Evolutionary conservation across 2,797 vertebrate species (phyloP).

Genomic region (Caiman crocodilus): DNA sequence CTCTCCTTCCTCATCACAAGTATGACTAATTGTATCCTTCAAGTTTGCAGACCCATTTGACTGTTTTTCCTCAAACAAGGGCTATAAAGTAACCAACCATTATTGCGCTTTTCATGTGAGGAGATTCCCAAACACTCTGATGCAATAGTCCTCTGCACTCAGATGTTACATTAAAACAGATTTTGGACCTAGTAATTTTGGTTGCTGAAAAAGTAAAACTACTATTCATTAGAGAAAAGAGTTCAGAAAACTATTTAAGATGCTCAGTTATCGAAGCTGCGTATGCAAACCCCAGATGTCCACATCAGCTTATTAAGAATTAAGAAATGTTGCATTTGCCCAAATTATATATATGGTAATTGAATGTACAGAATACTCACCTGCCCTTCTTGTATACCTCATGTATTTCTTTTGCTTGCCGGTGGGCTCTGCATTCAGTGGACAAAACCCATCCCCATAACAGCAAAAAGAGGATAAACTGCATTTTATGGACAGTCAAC

Average conservation of each 20-base stretch:
- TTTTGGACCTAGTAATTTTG: neutral
- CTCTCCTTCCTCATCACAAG: neutral
- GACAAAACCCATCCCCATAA: conserved; percentile 84
- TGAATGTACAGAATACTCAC: conserved; percentile 77
- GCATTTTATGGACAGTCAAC: conserved; percentile 84
- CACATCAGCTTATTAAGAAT: neutral
- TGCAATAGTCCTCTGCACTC: neutral
- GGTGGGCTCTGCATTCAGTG: conserved; percentile 79
- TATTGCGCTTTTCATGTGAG: neutral
- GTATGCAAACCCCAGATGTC: conserved; percentile 27
- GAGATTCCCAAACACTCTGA: neutral
- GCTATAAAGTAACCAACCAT: conserved; percentile 30
- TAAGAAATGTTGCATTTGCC: conserved; percentile 32
- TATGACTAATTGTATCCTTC: neutral
- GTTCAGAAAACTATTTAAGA: conserved; percentile 4
- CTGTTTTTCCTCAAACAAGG: conserved; percentile 2
- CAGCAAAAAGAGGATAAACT: conserved; percentile 84
- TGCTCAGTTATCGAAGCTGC: neutral
- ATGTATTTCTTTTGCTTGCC: conserved; percentile 76
- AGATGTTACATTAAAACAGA: neutral
- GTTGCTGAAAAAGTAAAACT: conserved; percentile 23
- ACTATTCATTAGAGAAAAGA: conserved; percentile 10
- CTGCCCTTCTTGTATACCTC: conserved; percentile 86
- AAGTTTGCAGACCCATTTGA: neutral
- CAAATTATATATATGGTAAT: neutral